Evolutionary conservation across 1,140 invertebrate species (phyloP).

Genomic region (Aphelenchoides avenae): DNA sequence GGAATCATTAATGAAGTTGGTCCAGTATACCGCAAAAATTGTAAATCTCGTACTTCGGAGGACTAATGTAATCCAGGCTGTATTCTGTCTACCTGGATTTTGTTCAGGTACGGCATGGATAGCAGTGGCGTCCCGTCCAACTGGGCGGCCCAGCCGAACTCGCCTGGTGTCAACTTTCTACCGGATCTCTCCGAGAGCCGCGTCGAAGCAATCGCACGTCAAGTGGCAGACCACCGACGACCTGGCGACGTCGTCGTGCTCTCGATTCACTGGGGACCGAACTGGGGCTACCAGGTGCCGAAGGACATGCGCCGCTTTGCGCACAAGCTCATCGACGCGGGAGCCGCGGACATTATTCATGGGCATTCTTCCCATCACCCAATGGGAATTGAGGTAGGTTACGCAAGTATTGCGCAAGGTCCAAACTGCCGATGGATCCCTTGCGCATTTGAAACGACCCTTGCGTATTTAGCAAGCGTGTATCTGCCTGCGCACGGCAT

Average conservation of each 20-base stretch:
- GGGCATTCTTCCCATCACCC: constrained; percentile 9
- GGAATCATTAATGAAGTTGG: too few relatives aligned
- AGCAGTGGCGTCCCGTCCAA: constrained; percentile 15
- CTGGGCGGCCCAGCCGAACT: constrained; percentile 10
- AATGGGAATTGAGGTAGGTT: constrained; percentile 9
- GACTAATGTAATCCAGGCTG: too few relatives aligned
- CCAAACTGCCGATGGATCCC: too few relatives aligned
- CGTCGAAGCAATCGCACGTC: constrained; percentile 3
- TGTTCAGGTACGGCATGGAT: constrained; percentile 10
- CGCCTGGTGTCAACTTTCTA: constrained; percentile 10
- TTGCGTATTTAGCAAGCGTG: too few relatives aligned
- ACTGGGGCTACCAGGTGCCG: constrained; percentile 10
- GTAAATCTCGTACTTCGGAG: too few relatives aligned
- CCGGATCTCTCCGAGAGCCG: background rate
- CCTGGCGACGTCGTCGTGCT: constrained; percentile 3
- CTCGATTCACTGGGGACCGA: constrained; percentile 9
- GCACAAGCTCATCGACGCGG: constrained; percentile 6
- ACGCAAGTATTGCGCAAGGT: too few relatives aligned
- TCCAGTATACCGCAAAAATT: too few relatives aligned
- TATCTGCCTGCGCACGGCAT: too few relatives aligned
- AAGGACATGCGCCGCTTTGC: constrained; percentile 1
- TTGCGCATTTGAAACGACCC: too few relatives aligned
- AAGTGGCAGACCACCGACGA: background rate
- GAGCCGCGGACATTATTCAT: background rate
- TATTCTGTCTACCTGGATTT: too few relatives aligned